Evolutionary conservation across 2,797 vertebrate species (phyloP), one percentile per base, ranked within the genome.

Genomic region (Enteromius viviparus): DNA sequence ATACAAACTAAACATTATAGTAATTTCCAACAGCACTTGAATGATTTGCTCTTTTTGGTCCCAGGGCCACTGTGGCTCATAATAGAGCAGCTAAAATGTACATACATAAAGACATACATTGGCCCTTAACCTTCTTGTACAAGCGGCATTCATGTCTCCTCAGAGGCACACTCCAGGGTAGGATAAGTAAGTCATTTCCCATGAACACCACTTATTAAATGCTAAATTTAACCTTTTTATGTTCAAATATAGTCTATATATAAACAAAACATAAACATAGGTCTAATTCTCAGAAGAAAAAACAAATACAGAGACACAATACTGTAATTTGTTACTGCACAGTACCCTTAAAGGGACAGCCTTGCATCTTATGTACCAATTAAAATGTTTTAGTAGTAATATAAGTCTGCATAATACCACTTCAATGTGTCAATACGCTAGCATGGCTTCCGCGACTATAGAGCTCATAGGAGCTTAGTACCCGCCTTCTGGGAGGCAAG

Each of bases 51-150:
- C 37, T 82, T 84, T 84, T 83, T 69, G 62, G 87, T 77, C 85
- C 81, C 77, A 66, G 49, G 80, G 65, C 51, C 65, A 78, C 32
- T 9, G 15, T 70, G 76, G 83, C 77, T 75, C 75, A 85, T 34
- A 21, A 51, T 23, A 37, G 4, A 76, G 72, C 21, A 29, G 37
- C 66, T 79, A 80, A 71, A 29, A 83, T 84, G 51, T 70, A 21
- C 69, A 81, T 62, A 19, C 4, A 62, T 11, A 21, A 47, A 12
- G 12, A 72, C 26, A 66, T 34, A 74, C 17, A 64, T 34, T 74
- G 34, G 86, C 55, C 85, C 64, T 91, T 89, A 91, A 90, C 90
- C 86, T 4, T 75, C 79, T 78, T 78, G 78, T 78, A 85, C 84
- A 84, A 42, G 55, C 12, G 34, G 32, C 55, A 60, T 71, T 23